Percentiles rank a stretch among this genome's conserved stretches.
Evolutionary conservation across 2,888 invertebrate species (phyloP).

Genomic region (Andrena hattorfiana): DNA sequence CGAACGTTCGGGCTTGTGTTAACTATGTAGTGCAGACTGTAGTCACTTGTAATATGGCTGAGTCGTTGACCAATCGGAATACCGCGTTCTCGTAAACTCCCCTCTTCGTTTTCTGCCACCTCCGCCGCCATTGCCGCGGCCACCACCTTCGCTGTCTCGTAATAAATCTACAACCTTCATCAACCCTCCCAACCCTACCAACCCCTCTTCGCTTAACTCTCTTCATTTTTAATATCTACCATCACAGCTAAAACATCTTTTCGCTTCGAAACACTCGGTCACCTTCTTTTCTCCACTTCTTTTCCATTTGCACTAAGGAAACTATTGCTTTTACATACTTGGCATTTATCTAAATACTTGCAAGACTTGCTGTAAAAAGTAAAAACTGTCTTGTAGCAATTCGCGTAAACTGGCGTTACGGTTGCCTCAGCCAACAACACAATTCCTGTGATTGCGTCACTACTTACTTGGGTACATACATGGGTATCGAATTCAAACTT

Average conservation of each 20-base stretch:
- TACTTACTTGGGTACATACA: neutral
- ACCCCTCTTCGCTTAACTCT: neutral
- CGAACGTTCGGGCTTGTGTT: slow-evolving; percentile 83
- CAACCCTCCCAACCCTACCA: slow-evolving; percentile 10
- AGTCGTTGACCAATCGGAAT: slow-evolving; percentile 83
- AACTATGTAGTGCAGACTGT: slow-evolving; percentile 82
- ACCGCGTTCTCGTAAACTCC: slow-evolving; percentile 43
- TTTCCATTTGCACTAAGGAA: no score
- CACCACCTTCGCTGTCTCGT: slow-evolving; percentile 11
- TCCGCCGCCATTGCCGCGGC: slow-evolving; percentile 14
- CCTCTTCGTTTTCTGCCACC: slow-evolving; percentile 62
- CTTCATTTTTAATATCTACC: neutral
- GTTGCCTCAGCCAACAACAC: slow-evolving; percentile 72
- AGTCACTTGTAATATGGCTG: slow-evolving; percentile 84
- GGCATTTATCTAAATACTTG: neutral
- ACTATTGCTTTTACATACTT: neutral
- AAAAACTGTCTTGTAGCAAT: slow-evolving; percentile 33
- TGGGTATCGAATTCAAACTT: no score
- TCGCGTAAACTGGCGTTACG: slow-evolving; percentile 63
- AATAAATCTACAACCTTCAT: neutral
- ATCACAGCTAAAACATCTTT: no score
- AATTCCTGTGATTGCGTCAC: slow-evolving; percentile 38
- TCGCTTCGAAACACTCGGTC: no score
- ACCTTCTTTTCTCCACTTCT: no score
- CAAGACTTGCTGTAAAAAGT: neutral